Base-by-base conservation (phyloP, 2,888 invertebrate genomes). In the Galeruca laticollis region DNA sequence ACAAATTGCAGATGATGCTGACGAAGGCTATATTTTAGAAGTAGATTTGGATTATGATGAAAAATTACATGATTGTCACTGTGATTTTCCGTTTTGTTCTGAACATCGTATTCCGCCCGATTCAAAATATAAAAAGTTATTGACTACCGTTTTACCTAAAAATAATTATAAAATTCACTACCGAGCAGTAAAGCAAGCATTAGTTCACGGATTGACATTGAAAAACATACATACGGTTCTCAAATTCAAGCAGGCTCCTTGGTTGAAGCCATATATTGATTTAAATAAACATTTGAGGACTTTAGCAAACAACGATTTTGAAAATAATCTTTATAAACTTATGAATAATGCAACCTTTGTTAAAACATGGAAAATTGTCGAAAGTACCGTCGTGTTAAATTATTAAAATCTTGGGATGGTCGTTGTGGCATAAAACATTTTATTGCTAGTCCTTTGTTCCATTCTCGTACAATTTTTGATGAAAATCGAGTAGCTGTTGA, bases 381-480 rank as follows among this genome's bases (percentile, higher is more conserved):
- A 26, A 26, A 26, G 26, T 26, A 26, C 26, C 26, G 26, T 26
- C 5, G 26, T 71, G 78, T 87, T 2, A 79, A 77, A 72, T 56
- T 80, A 26, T 69, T 77, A 8, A 75, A 72, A 8, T 56, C 73
- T 81, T 78, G 77, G 73, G 69, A 73, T 9, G 76, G 75, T 20
- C 61, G 74, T 35, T 73, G 67, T 59, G 74, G 76, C 11, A 76
- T 73, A 8, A 51, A 70, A 60, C 56, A 68, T 63, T 43, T 69
- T 3, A 62, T 69, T 15, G 43, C 60, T 8, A 69, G 63, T 49
- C 73, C 70, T 13, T 68, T 66, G 66, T 71, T 73, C 37, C 67
- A 70, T 20, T 73, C 65, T 51, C 40, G 75, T 11, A 64, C 51
- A 0, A 72, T 76, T 37, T 70, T 76, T 35, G 70, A 70, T 26